A percentile compares a stretch with the other conserved stretches of the same genome.
Conservation (phyloP, 2,113 vertebrate genomes). For the Procapra przewalskii region DNA sequence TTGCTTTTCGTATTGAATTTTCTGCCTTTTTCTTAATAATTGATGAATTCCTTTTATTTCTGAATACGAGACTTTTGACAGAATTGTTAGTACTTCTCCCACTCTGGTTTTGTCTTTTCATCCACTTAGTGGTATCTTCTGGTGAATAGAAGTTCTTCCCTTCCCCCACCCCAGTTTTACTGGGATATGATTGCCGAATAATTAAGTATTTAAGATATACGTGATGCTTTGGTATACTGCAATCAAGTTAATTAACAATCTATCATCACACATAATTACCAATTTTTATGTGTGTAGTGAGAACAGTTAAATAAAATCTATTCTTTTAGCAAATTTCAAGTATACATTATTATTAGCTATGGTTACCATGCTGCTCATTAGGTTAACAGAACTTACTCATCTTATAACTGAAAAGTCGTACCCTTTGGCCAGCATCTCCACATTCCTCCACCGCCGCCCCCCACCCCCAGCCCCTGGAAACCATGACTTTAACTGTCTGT, state of each 20-base stretch:
- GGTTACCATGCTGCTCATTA: not conserved
- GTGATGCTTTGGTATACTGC: not conserved
- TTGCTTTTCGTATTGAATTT: not conserved
- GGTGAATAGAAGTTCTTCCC: not conserved
- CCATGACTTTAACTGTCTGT: not conserved
- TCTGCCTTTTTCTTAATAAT: slow-evolving; percentile 1
- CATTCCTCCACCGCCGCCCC: not conserved
- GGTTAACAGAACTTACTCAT: not conserved
- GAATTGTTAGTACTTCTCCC: not conserved
- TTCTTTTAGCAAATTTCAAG: not conserved
- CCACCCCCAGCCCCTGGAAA: not conserved
- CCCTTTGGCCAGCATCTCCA: not conserved
- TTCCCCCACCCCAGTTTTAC: not conserved
- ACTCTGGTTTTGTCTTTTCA: not conserved
- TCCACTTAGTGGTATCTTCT: not conserved
- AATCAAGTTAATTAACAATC: not conserved
- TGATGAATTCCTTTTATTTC: not conserved
- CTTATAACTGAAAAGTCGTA: not conserved
- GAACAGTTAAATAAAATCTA: not conserved
- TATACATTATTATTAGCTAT: not conserved
- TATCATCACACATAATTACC: not conserved
- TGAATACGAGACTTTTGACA: not conserved
- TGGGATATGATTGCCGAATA: not conserved
- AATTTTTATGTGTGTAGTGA: not conserved
- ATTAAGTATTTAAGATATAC: not conserved